Evolutionary conservation across 1,140 invertebrate species (phyloP).

Genomic region (Phthorimaea operculella): DNA sequence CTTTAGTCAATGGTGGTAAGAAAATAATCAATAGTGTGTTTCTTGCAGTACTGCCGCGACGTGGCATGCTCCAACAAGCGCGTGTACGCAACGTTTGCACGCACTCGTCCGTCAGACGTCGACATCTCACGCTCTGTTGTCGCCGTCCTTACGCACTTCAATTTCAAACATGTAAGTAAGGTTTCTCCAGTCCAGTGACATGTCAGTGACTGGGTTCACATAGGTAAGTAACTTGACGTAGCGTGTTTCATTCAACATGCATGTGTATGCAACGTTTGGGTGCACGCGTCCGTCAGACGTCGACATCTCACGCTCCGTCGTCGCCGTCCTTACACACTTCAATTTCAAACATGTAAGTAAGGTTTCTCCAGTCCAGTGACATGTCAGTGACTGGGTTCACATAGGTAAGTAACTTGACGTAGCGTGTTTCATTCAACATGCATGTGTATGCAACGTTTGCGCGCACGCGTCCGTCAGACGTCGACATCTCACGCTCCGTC

Average conservation of each 20-base stretch:
- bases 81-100: conserved; percentile 91
- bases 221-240: too few relatives aligned
- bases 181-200: too few relatives aligned
- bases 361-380: too few relatives aligned
- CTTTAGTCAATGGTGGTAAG: too few relatives aligned
- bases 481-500: conserved; percentile 78
- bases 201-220: too few relatives aligned
- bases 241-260: conserved; percentile 73
- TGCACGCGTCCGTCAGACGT: conserved; percentile 91
- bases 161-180: conserved; percentile 82
- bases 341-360: conserved; percentile 83
- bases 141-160: conserved; percentile 80
- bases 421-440: conserved; percentile 72
- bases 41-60: conserved; percentile 84
- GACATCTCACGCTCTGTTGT: conserved; percentile 92
- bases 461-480: conserved; percentile 90
- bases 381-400: too few relatives aligned
- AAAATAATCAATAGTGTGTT: conserved; percentile 6
- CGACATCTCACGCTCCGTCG: conserved; percentile 80
- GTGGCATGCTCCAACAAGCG: conserved; percentile 87
- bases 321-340: conserved; percentile 80
- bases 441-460: conserved; percentile 91
- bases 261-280: conserved; percentile 90
- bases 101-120: conserved; percentile 91
- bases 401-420: too few relatives aligned